Conservation (phyloP, 2,797 vertebrate genomes). For the Sebastes kiyomatsui region DNA sequence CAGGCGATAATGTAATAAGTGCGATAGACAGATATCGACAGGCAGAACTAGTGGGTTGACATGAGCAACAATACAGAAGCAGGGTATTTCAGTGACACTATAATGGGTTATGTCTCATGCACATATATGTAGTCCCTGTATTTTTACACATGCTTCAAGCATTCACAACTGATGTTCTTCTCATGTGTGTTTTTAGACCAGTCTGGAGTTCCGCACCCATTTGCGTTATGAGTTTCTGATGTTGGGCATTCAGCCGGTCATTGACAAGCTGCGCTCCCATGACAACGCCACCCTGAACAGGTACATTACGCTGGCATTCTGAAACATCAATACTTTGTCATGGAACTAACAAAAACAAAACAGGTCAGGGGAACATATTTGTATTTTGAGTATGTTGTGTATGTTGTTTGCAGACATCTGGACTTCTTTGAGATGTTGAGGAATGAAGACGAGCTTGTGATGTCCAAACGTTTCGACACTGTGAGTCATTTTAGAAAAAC, state of each 20-base stretch:
- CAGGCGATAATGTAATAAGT: no score
- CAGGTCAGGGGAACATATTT: background rate
- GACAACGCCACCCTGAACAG: conserved; percentile 93
- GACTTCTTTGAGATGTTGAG: conserved; percentile 96
- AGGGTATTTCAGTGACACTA: no score
- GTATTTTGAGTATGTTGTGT: no score
- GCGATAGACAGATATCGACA: no score
- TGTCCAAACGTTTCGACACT: conserved; percentile 92
- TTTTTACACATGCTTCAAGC: no score
- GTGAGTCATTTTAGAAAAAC: conserved; percentile 67
- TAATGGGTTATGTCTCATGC: no score
- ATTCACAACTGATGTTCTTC: no score
- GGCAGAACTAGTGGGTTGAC: no score
- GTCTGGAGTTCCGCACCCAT: conserved; percentile 94
- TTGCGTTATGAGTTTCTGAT: conserved; percentile 96
- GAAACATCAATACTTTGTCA: background rate
- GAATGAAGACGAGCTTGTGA: conserved; percentile 92
- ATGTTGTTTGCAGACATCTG: conserved; percentile 86
- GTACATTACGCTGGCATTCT: conserved; percentile 72
- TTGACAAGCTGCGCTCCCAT: conserved; percentile 92
- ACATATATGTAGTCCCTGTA: no score
- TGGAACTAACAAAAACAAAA: background rate
- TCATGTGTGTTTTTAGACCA: conserved; percentile 79
- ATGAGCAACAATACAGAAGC: no score
- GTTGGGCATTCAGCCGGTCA: conserved; percentile 95